A percentile compares a stretch with the other conserved stretches of the same genome.
Evolutionary conservation across 1,140 invertebrate species (phyloP).

Genomic region (Listronotus bonariensis): DNA sequence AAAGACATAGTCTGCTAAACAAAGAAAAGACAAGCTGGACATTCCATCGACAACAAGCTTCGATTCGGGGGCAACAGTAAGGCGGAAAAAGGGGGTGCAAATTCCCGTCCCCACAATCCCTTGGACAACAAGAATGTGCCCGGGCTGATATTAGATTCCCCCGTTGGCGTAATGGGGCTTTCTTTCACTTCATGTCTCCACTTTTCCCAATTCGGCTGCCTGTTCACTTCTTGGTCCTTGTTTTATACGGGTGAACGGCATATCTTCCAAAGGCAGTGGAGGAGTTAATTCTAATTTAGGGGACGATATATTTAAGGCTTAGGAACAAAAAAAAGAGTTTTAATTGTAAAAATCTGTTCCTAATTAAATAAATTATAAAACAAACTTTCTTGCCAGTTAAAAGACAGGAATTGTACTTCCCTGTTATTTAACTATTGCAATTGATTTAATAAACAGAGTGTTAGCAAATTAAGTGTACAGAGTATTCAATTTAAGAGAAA

Average conservation of each 20-base stretch:
- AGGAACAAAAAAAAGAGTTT: too few species aligned
- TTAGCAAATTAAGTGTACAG: too few species aligned
- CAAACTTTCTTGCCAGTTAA: too few species aligned
- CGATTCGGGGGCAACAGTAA: conserved; percentile 11
- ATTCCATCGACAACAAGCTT: conserved; percentile 4
- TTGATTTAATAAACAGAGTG: too few species aligned
- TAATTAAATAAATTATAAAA: too few species aligned
- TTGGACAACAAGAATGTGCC: conserved; percentile 49
- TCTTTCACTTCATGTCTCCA: conserved; percentile 26
- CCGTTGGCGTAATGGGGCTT: conserved; percentile 31
- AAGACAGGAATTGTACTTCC: too few species aligned
- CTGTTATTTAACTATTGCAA: too few species aligned
- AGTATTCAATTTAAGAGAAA: too few species aligned
- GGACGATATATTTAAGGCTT: too few species aligned
- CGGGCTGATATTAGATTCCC: conserved; percentile 50
- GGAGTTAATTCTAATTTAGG: not conserved
- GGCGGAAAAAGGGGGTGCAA: conserved; percentile 20
- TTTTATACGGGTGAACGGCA: conserved; percentile 10
- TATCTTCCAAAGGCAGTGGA: conserved; percentile 10
- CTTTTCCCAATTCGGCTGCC: conserved; percentile 31
- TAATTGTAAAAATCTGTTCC: too few species aligned
- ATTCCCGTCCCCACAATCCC: conserved; percentile 48
- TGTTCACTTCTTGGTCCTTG: conserved; percentile 14
- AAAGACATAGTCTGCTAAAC: too few species aligned
- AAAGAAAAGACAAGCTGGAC: conserved; percentile 5